Base-by-base conservation (phyloP, 2,113 vertebrate genomes). In the Ceratotherium simum region DNA sequence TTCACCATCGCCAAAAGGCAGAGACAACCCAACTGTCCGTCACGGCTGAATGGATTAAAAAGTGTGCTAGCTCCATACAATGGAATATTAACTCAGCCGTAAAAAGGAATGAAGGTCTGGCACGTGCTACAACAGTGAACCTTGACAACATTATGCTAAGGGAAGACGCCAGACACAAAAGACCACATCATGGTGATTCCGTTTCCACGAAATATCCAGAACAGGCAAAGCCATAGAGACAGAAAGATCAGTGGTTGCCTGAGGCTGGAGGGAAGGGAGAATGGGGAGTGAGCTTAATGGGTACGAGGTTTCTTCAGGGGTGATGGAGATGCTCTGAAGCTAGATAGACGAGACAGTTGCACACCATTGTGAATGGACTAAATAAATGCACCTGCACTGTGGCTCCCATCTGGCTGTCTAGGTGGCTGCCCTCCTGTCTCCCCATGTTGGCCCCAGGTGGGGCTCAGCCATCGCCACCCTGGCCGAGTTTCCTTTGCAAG, bases 331-430 rank as follows among this genome's bases (percentile, higher is more conserved):
- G 13, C n/a, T 89, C 6, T n/a, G 39, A 39, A 76, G 64, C 18
- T 25, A 48, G n/a, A 48, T 6, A 46, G 39, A 48, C 5, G 0
- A 11, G 56, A 20, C 9, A 25, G 56, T 62, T 46, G 5, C 31
- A 75, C 17, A 46, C n/a, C 9, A 33, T 7, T 4, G 13, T 60
- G 86, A 56, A 39, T 21, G 48, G 21, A 58, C 69, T 39, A 8
- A 13, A 13, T 13, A 8, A 13, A 13, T 13, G 11, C 67, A 9
- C 25, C 6, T 11, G 56, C 46, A 25, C n/a, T 16, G 21, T n/a
- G 10, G 36, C n/a, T 17, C 21, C 48, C n/a, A 6, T 6, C 2
- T 1, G 27, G 90, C 6, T 3, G 12, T 17, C 10, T 1, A 29
- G 36, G 36, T 16, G 27, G 51, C 2, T 10, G 10, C 56, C 58